Evolutionary conservation across 2,797 vertebrate species (phyloP), one percentile per base, ranked within the genome.

Genomic region (Clamator glandarius): DNA sequence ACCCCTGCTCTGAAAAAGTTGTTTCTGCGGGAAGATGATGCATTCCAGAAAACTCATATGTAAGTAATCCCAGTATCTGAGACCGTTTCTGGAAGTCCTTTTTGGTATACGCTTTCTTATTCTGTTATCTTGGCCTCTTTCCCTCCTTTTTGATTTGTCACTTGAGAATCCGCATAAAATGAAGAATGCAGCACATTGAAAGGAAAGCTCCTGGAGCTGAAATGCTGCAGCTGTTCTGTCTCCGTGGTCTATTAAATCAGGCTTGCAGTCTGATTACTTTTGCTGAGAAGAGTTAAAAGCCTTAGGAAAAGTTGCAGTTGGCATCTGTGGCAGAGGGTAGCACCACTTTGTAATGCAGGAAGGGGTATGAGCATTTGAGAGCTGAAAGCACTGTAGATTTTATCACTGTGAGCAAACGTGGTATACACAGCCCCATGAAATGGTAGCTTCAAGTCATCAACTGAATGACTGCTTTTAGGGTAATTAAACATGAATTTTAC

Each of bases 151-250:
- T 92, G 73, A 73, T 93, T 93, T 93, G 82, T 61, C 88, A 70
- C 86, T 95, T 94, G 90, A 95, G 94, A 90, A 84, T 87, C 70
- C 63, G 51, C 52, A 84, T 89, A 70, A 90, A 95, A 84, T 35
- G 31, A 90, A 95, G 78, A 92, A 95, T 67, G 36, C 50, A 82
- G 48, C 72, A 61, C 48, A 61, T 70, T 82, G 80, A 82, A 74
- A 92, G 33, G 63, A 80, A 92, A 93, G 86, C 74, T 96, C 59
- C 72, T 62, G 61, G 44, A 89, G 36, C 46, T 80, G 68, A 93
- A 87, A 80, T 48, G 31, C 61, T 95, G 86, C 84, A 94, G 92
- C 77, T 95, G 67, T 84, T 87, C 57, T 83, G 57, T 35, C 25
- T 87, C 69, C 0, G 5, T n/a, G 42, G 29, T 66, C 36, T 81